phyloP scores from a whole-genome alignment of 2,888 invertebrate species.

The Tinea pellionella region DNA sequence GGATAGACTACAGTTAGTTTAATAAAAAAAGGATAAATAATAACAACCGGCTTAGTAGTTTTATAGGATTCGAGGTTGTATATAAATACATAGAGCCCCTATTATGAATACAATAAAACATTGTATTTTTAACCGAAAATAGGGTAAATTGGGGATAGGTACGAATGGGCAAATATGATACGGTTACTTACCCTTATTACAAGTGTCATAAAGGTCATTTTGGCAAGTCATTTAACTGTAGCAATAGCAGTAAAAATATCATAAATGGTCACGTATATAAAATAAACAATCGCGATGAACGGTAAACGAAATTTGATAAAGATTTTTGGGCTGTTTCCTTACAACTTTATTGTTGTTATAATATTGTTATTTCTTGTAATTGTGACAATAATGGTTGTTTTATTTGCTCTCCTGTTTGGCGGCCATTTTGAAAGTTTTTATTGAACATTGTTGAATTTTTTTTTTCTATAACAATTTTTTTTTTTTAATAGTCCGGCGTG shows the following conservation, averaged over 20 bases:
- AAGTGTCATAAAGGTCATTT: background rate
- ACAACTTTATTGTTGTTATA: constrained; percentile 21
- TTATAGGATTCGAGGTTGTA: background rate
- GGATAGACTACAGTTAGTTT: no score
- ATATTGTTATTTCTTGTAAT: constrained; percentile 47
- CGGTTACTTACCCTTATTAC: background rate
- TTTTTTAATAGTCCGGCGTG: no score
- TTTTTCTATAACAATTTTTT: no score
- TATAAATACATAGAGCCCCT: background rate
- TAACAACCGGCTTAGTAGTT: no score
- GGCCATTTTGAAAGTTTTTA: no score
- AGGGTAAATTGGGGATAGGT: background rate
- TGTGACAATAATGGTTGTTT: constrained; percentile 26
- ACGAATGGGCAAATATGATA: background rate
- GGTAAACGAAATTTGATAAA: constrained; percentile 9
- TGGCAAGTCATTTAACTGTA: background rate
- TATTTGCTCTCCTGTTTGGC: background rate
- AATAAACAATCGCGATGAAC: constrained; percentile 32
- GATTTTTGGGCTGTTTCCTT: background rate
- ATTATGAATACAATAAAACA: background rate
- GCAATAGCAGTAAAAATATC: constrained; percentile 27
- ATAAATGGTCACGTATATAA: constrained; percentile 32
- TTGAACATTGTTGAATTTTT: no score
- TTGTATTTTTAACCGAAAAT: background rate
- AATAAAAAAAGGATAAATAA: no score